These are phyloP conservation scores for Erebia palarica DNA, from an alignment of 2,888 invertebrate genomes.

Conservation along the genomic window DNA sequence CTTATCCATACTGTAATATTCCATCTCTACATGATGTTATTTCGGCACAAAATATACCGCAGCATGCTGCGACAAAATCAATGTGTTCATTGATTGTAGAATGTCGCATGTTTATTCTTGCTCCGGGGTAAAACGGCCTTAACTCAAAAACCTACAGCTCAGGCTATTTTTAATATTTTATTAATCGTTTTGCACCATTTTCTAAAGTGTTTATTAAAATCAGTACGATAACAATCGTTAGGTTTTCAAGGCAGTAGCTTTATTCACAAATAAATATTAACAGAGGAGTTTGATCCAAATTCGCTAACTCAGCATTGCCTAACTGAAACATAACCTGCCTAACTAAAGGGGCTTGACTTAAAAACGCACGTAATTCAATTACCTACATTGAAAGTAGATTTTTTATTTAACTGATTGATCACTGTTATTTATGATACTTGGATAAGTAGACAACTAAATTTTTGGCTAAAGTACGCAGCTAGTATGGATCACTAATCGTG, in stretches of 20 bases:
- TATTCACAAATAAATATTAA: conserved; percentile 4
- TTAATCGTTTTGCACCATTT: background rate
- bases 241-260: background rate
- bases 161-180: no score
- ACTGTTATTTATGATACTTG: background rate
- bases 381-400: background rate
- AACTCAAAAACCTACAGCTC: background rate
- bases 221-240: background rate
- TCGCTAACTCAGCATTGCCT: conserved; percentile 28
- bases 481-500: conserved; percentile 40
- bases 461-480: background rate
- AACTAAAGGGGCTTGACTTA: conserved; percentile 27
- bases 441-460: background rate
- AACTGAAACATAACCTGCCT: conserved; percentile 29
- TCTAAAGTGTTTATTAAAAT: background rate
- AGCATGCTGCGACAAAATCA: no score
- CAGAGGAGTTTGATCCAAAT: background rate
- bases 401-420: background rate
- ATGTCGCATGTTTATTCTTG: no score
- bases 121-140: no score
- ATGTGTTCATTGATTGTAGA: no score
- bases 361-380: conserved; percentile 8
- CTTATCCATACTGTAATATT: no score
- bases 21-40: no score
- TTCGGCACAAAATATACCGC: no score